Conservation (phyloP, 2,113 vertebrate genomes). For the Cyprinodon brontotheroides region DNA sequence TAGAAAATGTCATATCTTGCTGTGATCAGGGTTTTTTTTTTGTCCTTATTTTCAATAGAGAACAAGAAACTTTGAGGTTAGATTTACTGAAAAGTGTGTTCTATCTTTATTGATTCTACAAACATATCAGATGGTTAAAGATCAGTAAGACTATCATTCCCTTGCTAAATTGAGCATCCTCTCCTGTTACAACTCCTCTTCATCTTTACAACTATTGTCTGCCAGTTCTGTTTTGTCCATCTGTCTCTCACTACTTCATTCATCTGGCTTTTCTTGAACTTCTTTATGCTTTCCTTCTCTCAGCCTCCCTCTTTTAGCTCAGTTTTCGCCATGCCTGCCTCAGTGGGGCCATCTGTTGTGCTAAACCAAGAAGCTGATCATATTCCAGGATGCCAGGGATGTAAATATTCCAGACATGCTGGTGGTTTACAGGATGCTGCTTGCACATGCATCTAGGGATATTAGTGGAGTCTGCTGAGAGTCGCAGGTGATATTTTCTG, state of each 20-base stretch:
- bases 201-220: slow-evolving; percentile 39
- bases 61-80: neutral
- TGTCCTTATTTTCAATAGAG: neutral
- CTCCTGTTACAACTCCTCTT: slow-evolving; percentile 33
- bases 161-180: slow-evolving; percentile 48
- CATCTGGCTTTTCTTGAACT: slow-evolving; percentile 36
- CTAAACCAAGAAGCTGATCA: slow-evolving; percentile 56
- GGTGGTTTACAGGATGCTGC: slow-evolving; percentile 9
- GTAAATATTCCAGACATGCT: slow-evolving; percentile 43
- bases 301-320: slow-evolving; percentile 17
- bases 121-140: neutral
- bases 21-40: neutral
- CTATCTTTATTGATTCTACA: neutral
- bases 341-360: slow-evolving; percentile 63
- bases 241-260: slow-evolving; percentile 41
- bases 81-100: neutral
- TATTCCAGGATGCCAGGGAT: slow-evolving; percentile 37
- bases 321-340: slow-evolving; percentile 30
- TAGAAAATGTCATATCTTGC: neutral
- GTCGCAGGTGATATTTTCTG: slow-evolving; percentile 2
- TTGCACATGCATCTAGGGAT: slow-evolving; percentile 13
- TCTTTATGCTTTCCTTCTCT: slow-evolving; percentile 29
- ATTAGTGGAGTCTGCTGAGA: neutral
- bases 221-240: slow-evolving; percentile 54
- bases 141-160: neutral